Base-by-base conservation (phyloP, 37 sponge, comb jelly and placozoan species). In the Corticium candelabrum region DNA sequence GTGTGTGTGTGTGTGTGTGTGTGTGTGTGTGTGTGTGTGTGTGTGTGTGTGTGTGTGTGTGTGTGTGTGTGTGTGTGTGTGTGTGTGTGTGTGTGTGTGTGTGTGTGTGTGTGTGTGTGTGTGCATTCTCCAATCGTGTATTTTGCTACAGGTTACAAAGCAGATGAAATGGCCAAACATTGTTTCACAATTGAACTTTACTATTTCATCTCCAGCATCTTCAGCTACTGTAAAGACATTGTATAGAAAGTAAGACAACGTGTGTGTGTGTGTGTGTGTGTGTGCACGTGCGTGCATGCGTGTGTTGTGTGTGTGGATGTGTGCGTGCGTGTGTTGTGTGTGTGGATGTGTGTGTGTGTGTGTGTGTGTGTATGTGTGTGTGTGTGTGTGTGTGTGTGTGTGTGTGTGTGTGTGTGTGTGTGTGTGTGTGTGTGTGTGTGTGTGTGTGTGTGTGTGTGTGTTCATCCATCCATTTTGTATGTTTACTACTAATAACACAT, bases 11-110 rank as follows among this genome's bases (percentile, higher is more conserved):
- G 69, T 39, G 50, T 80, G 72, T 68, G 68, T 67, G 79, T 79
- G 79, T 68, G 79, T 79, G 79, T 79, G 79, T 79, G 79, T 79
- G 79, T 79, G 79, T 79, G 79, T 68, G 79, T 80, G 40, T 76
- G 29, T 68, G 0, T 4, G 73, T 79, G 34, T 39, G 34, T 37
- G 50, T 39, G 43, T 68, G 40, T 38, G 74, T 80, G 73, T 80
- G 74, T 69, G 69, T 39, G 50, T 80, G 72, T 68, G 68, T 67
- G 79, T 79, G 79, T 68, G 79, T 79, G 79, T 79, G 79, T 79
- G 79, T 79, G 79, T 79, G 79, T 79, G 79, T 68, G 79, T 79
- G 69, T 68, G 37, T 79, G 79, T 79, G 69, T 79, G 68, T 79
- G 79, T 79, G 68, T 68, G 79, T 79, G 69, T 79, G 69, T 67